Conservation (phyloP, 64 coral and sea anemone genomes). For the Montipora efflorescens region DNA sequence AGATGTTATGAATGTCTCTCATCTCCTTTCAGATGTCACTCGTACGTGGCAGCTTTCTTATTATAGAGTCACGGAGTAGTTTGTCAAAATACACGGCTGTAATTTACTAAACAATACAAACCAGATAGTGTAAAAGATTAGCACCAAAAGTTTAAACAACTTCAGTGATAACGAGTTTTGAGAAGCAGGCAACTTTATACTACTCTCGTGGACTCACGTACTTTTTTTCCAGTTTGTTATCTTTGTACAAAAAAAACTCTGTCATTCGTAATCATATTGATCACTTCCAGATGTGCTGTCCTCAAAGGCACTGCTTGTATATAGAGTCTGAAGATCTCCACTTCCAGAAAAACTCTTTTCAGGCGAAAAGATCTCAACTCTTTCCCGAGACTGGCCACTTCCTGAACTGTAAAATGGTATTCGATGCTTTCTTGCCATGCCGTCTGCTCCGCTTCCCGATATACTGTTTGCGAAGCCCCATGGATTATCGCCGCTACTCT, state of each 20-base stretch:
- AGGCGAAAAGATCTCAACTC: not conserved
- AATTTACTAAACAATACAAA: too few relatives aligned
- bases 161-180: too few relatives aligned
- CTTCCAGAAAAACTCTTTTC: constrained; percentile 24
- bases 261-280: not conserved
- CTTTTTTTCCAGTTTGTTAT: not conserved
- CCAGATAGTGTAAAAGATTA: too few relatives aligned
- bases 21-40: too few relatives aligned
- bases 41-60: too few relatives aligned
- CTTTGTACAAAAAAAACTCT: not conserved
- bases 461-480: not conserved
- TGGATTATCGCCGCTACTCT: not conserved
- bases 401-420: not conserved
- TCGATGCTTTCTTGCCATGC: not conserved
- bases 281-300: constrained; percentile 22
- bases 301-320: not conserved
- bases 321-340: not conserved
- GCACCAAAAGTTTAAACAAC: too few relatives aligned
- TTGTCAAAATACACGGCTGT: too few relatives aligned
- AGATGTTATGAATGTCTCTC: too few relatives aligned
- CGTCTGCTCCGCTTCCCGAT: constrained; percentile 13
- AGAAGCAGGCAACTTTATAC: too few relatives aligned
- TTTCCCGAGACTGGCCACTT: not conserved
- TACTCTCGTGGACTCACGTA: not conserved
- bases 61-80: too few relatives aligned